Evolutionary conservation across 2,113 vertebrate genomes (phyloP).

Genomic region (Thinocorus orbignyianus): DNA sequence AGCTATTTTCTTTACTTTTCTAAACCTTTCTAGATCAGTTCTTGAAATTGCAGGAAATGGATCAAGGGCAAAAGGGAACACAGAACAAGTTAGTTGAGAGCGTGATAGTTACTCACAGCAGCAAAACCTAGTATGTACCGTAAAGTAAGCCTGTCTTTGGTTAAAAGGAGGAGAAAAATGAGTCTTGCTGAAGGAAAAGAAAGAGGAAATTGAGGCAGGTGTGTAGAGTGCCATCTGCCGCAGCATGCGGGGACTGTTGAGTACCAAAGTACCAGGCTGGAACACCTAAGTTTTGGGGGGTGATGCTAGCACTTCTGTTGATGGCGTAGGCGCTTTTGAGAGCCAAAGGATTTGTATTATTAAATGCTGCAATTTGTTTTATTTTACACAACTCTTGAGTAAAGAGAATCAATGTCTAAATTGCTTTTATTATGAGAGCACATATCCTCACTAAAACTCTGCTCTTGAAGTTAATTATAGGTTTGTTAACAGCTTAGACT

Average conservation of each 20-base stretch:
- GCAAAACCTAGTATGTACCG: neutral
- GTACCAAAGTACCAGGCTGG: neutral
- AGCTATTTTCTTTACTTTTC: neutral
- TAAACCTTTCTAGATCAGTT: neutral
- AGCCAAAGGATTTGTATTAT: neutral
- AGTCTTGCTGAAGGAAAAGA: neutral
- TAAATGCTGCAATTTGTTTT: neutral
- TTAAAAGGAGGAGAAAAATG: neutral
- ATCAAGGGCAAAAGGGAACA: neutral
- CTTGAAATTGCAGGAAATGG: neutral
- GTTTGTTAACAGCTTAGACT: neutral
- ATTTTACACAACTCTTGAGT: neutral
- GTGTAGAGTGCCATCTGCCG: neutral
- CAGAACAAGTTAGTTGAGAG: neutral
- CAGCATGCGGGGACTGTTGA: neutral
- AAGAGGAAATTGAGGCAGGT: neutral
- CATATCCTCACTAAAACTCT: neutral
- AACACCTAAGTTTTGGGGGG: neutral
- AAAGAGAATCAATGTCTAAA: neutral
- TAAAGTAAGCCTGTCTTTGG: neutral
- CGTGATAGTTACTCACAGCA: fast-evolving
- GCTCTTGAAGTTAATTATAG: neutral
- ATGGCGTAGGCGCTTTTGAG: neutral
- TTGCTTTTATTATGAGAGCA: neutral
- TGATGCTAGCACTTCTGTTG: neutral